A percentile compares a stretch with the other conserved stretches of the same genome.
Conservation (phyloP, 2,113 vertebrate genomes). For the Nothocercus nigrocapillus region DNA sequence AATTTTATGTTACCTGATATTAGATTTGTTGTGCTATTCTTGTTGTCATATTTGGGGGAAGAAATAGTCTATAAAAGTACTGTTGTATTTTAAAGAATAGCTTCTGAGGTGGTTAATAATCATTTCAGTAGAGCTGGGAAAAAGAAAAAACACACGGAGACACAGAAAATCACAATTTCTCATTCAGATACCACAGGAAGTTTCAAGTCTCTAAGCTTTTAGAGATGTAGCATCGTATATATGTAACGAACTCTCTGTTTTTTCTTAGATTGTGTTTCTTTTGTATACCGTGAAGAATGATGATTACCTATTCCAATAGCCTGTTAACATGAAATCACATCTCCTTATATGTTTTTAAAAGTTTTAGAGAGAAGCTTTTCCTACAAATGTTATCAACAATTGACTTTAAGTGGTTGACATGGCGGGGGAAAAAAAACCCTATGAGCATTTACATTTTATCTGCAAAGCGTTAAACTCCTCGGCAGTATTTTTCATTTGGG, state of each 20-base stretch:
- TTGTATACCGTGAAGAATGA: background rate
- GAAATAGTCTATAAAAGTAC: too few species aligned
- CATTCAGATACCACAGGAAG: background rate
- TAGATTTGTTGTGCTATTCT: background rate
- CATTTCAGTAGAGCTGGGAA: too few species aligned
- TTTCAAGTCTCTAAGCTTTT: background rate
- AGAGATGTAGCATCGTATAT: background rate
- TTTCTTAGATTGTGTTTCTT: background rate
- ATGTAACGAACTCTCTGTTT: background rate
- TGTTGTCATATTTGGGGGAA: too few species aligned
- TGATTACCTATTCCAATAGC: background rate
- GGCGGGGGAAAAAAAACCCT: background rate
- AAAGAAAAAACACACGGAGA: background rate
- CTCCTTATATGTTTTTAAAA: background rate
- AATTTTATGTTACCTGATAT: background rate
- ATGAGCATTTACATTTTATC: background rate
- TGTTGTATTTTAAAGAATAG: background rate
- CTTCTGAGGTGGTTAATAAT: background rate
- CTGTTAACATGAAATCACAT: background rate
- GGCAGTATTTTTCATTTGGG: background rate
- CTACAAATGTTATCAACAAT: background rate
- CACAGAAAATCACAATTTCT: background rate
- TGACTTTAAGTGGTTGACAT: background rate
- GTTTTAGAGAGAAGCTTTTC: background rate
- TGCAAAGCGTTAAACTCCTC: background rate